phyloP scores from a whole-genome alignment of 2,797 vertebrate genomes.

The Hydrolagus colliei region DNA sequence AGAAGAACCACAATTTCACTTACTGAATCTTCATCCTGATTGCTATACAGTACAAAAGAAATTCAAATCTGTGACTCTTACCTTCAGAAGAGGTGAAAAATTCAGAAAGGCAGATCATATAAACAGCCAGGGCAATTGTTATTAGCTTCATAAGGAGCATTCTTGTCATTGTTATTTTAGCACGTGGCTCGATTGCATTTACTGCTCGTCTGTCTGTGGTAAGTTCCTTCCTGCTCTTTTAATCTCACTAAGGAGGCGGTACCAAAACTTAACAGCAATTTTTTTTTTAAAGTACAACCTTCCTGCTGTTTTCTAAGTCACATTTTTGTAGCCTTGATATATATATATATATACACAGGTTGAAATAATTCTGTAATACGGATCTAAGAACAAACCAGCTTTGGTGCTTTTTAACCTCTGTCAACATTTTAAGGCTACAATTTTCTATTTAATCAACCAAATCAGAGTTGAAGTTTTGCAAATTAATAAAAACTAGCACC shows the following conservation, averaged over 20 bases:
- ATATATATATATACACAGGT: too few relatives aligned
- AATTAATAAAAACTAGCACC: too few relatives aligned
- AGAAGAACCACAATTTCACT: background rate
- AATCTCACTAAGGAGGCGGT: background rate
- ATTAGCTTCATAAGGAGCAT: constrained; percentile 61
- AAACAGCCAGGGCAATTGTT: constrained; percentile 58
- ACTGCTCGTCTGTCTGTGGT: background rate
- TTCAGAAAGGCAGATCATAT: constrained; percentile 79
- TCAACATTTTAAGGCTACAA: too few relatives aligned
- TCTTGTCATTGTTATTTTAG: constrained; percentile 56
- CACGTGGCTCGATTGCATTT: constrained; percentile 26
- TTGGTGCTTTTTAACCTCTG: too few relatives aligned
- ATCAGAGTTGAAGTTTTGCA: too few relatives aligned
- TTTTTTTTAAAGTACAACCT: background rate
- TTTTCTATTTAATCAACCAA: too few relatives aligned
- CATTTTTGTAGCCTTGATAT: too few relatives aligned
- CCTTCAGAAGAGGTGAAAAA: constrained; percentile 69
- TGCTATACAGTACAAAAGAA: constrained; percentile 26
- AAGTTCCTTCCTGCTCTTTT: constrained; percentile 17
- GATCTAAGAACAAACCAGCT: too few relatives aligned
- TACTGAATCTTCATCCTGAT: background rate
- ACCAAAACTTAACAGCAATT: background rate
- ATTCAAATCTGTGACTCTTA: constrained; percentile 48
- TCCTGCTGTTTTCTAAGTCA: too few relatives aligned
- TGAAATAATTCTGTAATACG: too few relatives aligned